Evolutionary conservation across 2,797 vertebrate species (phyloP), one percentile per base, ranked within the genome.

Genomic region (Poecilia gillii): DNA sequence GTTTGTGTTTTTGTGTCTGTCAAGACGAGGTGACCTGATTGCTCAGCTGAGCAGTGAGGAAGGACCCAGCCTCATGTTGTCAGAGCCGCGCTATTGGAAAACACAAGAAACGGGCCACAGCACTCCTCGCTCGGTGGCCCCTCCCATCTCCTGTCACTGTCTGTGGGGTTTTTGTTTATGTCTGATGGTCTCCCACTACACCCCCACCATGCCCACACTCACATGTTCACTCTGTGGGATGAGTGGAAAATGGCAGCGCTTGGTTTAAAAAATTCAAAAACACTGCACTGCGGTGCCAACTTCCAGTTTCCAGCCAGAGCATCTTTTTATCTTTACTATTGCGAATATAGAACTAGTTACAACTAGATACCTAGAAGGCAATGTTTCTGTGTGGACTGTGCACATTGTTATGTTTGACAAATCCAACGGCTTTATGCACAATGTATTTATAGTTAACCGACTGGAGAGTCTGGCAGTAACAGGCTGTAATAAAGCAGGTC

Each of bases 21-120:
- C 93, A 94, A 94, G 91, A 93, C 84, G 92, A 90, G 93, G 91
- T 96, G 95, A 95, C 95, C 95, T 96, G 96, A 96, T 96, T 96
- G 94, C 95, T 96, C 95, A 96, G 94, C 95, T 96, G 94, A 95
- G 95, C 95, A 95, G 94, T 83, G 91, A 94, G 91, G 93, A 94
- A 94, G 94, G 92, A 93, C 89, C 92, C 90, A 66, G 91, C 92
- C 92, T 91, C 81, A 83, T 93, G 91, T 93, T 93, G 91, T 93
- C 88, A 87, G 86, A 85, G 82, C 68, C 45, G 81, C 89, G 81
- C 88, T 91, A 83, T 89, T 90, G 78, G 78, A 75, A 78, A 55
- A 45, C 79, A 85, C 83, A 76, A 79, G 84, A 90, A 85, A 85
- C 77, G 89, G 87, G 84, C 88, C 91, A 88, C 88, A 87, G 81